These are phyloP conservation scores for Syrrhaptes paradoxus DNA, from an alignment of 2,113 vertebrate species.

Conservation along the genomic window DNA sequence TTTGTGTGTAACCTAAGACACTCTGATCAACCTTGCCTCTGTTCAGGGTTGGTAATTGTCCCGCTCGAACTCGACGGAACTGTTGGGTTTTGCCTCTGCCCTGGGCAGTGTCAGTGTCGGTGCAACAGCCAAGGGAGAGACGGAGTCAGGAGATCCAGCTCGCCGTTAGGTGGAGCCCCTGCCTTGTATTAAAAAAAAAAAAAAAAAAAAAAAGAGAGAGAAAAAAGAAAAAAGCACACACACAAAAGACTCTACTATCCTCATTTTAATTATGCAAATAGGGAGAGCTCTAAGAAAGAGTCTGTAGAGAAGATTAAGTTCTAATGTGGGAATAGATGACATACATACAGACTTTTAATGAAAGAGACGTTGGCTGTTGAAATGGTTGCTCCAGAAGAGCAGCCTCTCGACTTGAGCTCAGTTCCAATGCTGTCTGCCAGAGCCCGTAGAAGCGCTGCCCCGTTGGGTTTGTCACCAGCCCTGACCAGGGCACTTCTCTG, in stretches of 20 bases:
- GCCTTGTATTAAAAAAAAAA: background rate
- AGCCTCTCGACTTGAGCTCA: background rate
- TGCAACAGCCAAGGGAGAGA: background rate
- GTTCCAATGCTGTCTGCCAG: background rate
- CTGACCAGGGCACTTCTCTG: background rate
- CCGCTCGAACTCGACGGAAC: background rate
- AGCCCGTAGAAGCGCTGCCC: background rate
- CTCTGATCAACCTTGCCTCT: background rate
- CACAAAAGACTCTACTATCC: background rate
- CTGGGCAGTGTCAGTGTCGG: background rate
- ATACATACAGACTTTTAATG: background rate
- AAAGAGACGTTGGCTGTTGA: background rate
- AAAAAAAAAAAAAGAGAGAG: background rate
- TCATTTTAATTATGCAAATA: background rate
- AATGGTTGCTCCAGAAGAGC: background rate
- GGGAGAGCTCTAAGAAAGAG: background rate
- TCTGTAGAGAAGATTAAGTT: background rate
- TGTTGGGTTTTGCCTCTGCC: background rate
- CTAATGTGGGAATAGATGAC: background rate
- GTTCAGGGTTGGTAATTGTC: background rate
- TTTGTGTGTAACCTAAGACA: accelerated
- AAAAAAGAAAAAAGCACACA: too few species aligned
- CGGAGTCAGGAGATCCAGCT: background rate
- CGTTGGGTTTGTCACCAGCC: background rate
- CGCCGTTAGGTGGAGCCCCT: constrained; percentile 66